Percentiles rank a stretch among this genome's conserved stretches.
Evolutionary conservation across 2,797 vertebrate species (phyloP).

Genomic region (Periparus ater): DNA sequence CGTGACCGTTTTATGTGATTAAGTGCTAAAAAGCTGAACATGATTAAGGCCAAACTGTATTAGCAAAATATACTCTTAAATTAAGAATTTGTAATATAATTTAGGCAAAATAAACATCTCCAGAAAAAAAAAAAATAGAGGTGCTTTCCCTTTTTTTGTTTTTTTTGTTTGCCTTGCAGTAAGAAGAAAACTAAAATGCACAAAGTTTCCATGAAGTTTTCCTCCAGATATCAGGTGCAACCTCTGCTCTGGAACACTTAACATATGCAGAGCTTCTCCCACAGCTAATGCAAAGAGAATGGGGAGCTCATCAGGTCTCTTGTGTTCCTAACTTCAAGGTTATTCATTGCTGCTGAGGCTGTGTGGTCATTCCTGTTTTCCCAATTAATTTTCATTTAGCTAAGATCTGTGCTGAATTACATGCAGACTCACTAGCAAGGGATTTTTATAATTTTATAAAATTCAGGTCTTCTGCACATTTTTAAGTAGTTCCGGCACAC

Average conservation of each 20-base stretch:
- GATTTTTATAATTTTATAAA: neutral
- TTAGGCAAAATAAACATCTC: neutral
- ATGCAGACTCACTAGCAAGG: neutral
- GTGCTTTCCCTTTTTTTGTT: neutral
- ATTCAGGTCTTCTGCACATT: neutral
- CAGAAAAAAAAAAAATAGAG: neutral
- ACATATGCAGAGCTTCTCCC: neutral
- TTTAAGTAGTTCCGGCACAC: neutral
- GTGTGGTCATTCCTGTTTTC: neutral
- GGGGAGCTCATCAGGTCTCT: neutral
- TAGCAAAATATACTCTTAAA: neutral
- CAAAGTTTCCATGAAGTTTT: neutral
- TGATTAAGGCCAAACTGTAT: neutral
- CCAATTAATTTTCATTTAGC: constrained; percentile 8
- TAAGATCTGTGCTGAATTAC: neutral
- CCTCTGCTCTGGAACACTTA: neutral
- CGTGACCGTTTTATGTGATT: neutral
- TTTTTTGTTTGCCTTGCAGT: neutral
- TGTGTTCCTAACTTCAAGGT: neutral
- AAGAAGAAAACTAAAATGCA: neutral
- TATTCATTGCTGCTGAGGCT: neutral
- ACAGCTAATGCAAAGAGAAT: neutral
- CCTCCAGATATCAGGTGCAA: neutral
- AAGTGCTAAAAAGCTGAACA: neutral
- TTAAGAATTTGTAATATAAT: neutral